phyloP scores from a whole-genome alignment of 2,113 vertebrate genomes.

The Amphilophus citrinellus region DNA sequence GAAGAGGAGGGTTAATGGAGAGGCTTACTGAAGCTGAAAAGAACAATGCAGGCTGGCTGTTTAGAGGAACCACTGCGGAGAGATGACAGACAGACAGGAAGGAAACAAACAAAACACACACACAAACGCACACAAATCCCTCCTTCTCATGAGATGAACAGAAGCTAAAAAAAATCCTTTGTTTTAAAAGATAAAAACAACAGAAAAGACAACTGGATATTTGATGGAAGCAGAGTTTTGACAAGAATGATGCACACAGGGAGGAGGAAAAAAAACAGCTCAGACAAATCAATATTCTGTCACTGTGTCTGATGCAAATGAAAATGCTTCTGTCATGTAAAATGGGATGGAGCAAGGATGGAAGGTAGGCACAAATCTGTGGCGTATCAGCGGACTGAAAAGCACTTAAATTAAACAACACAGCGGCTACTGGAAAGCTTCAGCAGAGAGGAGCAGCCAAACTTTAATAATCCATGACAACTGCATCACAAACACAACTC shows the following conservation, averaged over 20 bases:
- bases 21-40: slow-evolving; percentile 48
- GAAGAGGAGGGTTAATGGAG: slow-evolving; percentile 48
- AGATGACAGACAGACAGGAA: slow-evolving; percentile 7
- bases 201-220: neutral
- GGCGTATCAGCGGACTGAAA: neutral
- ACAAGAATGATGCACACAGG: neutral
- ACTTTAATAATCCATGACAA: neutral
- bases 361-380: neutral
- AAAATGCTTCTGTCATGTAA: slow-evolving; percentile 23
- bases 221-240: neutral
- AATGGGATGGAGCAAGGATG: neutral
- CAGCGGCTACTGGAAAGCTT: neutral
- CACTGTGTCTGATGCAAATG: slow-evolving; percentile 14
- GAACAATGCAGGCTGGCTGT: slow-evolving; percentile 36
- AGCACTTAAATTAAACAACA: neutral
- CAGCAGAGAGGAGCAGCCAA: neutral
- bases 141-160: neutral
- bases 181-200: slow-evolving; percentile 51
- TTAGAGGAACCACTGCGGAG: slow-evolving; percentile 25
- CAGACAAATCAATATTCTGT: slow-evolving; percentile 33
- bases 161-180: neutral
- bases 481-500: neutral
- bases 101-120: neutral
- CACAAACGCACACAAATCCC: neutral
- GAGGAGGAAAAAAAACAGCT: neutral